Base-by-base conservation (phyloP, 2,113 vertebrate genomes). In the Morone chrysops region DNA sequence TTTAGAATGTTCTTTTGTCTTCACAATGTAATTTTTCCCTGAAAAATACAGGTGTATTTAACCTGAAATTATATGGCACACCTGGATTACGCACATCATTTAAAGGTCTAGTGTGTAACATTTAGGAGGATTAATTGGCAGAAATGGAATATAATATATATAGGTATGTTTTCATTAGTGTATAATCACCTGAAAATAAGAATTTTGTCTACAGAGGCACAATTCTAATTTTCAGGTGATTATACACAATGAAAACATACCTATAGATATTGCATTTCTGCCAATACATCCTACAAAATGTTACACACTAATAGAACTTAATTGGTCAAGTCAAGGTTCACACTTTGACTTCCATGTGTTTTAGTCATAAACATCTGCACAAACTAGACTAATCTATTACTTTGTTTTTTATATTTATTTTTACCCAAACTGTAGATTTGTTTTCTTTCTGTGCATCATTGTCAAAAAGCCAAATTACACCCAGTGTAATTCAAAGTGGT, bases 391-490 rank as follows among this genome's bases (percentile, higher is more conserved):
- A 13, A 31, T 40, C 14, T 38, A 40, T 53, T 53, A 20, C 22
- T 53, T 53, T n/a, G 3, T 12, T 12, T 70, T 22, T 47, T 38
- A 69, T 20, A 40, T 56, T 16, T 70, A 20, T 9, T 38, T 12
- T 53, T n/a, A 31, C 3, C n/a, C 50, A n/a, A 5, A 9, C n/a
- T 5, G 1, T 51, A 4, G 2, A 53, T 51, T 53, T 41, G 9
- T 41, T 54, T 17, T 59, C n/a, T 25, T 36, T 36, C 6, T 53
- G 5, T 20, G 74, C 2, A 59, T 66, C 43, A 54, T 3, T 66
- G 16, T 78, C 57, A 70, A 60, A 77, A 63, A 76, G 8, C 7
- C 9, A 65, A 60, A 61, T 69, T 2, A 70, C 6, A 51, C 0
- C 5, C 11, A 4, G n/a, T 45, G 0, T 75, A 36, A 71, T 25